Percentiles rank a stretch among this genome's conserved stretches.
These are phyloP conservation scores for Oreochromis aureus DNA, from an alignment of 2,113 vertebrate genomes.

Conservation along the genomic window DNA sequence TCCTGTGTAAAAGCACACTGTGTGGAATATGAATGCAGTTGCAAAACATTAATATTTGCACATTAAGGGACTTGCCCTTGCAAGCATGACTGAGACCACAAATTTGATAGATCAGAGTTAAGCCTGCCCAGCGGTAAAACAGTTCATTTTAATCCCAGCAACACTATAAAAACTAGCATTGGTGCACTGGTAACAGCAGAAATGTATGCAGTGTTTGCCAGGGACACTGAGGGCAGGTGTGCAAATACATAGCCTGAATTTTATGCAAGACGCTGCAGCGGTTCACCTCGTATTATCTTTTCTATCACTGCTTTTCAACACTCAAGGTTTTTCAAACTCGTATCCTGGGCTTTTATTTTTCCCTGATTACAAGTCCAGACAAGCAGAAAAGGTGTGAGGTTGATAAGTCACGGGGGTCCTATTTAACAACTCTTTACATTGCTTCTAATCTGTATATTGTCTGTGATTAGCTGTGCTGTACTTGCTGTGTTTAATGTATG, in stretches of 20 bases:
- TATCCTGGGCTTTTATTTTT: not conserved
- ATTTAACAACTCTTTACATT: not conserved
- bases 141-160: not conserved
- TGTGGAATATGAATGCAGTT: not conserved
- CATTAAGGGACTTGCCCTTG: not conserved
- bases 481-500: not conserved
- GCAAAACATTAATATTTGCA: not conserved
- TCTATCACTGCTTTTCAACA: conserved; percentile 8
- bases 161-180: not conserved
- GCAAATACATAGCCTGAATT: not conserved
- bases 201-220: not conserved
- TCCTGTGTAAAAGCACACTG: not conserved
- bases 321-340: not conserved
- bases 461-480: not conserved
- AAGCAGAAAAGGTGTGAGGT: not conserved
- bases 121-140: not conserved
- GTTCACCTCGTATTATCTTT: not conserved
- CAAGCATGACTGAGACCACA: not conserved
- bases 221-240: not conserved
- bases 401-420: not conserved
- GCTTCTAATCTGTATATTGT: not conserved
- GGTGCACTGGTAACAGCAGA: not conserved
- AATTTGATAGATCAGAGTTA: not conserved
- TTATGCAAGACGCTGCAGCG: not conserved
- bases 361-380: conserved; percentile 2